phyloP scores from a whole-genome alignment of 2,113 vertebrate species.

The Cathartes aura region DNA sequence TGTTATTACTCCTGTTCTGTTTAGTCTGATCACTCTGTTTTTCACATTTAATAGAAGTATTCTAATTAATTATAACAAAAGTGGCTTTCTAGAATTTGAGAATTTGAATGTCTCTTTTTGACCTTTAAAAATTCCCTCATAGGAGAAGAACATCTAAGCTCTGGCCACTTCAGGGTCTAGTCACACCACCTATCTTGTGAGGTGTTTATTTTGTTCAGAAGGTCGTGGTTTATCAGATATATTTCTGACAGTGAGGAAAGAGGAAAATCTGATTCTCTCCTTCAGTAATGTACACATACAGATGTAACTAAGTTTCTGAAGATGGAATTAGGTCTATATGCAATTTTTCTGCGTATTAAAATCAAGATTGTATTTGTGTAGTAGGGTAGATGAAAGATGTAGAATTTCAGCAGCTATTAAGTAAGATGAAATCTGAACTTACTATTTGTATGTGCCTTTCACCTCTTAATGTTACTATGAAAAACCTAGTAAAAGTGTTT shows the following conservation, averaged over 20 bases:
- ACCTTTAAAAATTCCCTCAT: neutral
- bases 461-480: neutral
- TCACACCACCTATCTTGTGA: neutral
- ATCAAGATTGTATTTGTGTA: neutral
- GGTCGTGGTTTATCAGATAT: neutral
- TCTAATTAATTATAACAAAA: neutral
- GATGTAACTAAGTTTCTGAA: neutral
- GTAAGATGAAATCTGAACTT: neutral
- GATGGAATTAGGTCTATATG: neutral
- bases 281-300: neutral
- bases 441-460: neutral
- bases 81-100: neutral
- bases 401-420: neutral
- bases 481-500: neutral
- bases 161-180: neutral
- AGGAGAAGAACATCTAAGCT: neutral
- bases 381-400: neutral
- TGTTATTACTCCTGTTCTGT: neutral
- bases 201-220: neutral
- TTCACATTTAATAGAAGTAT: neutral
- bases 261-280: neutral
- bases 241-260: neutral
- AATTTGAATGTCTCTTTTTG: neutral
- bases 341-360: neutral
- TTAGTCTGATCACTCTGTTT: neutral